phyloP scores from a whole-genome alignment of 1,140 invertebrate genomes.

The Diorhabda elongata region DNA sequence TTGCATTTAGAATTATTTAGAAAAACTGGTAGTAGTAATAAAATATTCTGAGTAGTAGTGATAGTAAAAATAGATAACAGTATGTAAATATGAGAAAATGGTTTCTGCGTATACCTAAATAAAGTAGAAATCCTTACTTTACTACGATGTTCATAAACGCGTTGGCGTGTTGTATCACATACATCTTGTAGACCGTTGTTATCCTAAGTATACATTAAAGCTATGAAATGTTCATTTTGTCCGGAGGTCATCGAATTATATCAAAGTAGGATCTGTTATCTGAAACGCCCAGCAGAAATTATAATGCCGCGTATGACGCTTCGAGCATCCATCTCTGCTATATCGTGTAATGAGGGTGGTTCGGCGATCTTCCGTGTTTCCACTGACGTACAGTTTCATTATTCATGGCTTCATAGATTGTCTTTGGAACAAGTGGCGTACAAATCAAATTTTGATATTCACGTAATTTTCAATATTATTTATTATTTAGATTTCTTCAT shows the following conservation, averaged over 20 bases:
- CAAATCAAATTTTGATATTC: background rate
- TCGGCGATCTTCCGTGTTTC: constrained; percentile 6
- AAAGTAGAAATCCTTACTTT: too few relatives aligned
- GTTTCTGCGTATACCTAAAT: too few relatives aligned
- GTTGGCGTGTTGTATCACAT: constrained; percentile 4
- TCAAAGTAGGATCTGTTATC: constrained; percentile 12
- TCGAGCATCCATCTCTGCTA: constrained; percentile 1
- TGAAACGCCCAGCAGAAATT: constrained; percentile 13
- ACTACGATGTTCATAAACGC: background rate
- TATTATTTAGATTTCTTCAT: too few relatives aligned
- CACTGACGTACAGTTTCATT: constrained; percentile 11
- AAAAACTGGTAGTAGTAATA: too few relatives aligned
- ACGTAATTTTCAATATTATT: too few relatives aligned
- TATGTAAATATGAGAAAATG: too few relatives aligned
- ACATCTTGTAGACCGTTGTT: constrained; percentile 10
- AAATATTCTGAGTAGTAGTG: too few relatives aligned
- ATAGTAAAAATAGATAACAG: too few relatives aligned
- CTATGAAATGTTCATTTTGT: constrained; percentile 8
- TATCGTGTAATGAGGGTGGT: constrained; percentile 11
- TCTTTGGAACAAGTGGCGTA: background rate
- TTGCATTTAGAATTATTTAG: too few relatives aligned
- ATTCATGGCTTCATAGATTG: constrained; percentile 10
- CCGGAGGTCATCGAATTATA: constrained; percentile 12
- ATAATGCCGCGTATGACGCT: constrained; percentile 6
- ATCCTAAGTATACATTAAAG: constrained; percentile 12